These are phyloP conservation scores for Smutsia gigantea DNA, from an alignment of 2,797 vertebrate species.

Conservation along the genomic window DNA sequence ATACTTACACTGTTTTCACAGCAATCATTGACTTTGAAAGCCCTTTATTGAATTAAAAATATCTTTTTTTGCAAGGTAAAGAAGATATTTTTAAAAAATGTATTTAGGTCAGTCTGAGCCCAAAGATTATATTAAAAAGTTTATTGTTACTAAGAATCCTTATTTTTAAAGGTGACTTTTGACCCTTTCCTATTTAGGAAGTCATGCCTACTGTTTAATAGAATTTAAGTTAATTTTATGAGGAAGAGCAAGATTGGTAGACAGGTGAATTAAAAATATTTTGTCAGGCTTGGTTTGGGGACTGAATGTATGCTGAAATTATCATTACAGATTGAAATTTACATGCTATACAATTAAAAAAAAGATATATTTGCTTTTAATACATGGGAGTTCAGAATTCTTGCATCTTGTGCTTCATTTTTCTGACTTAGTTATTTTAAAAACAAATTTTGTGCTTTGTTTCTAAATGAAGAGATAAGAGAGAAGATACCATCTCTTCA, in stretches of 20 bases:
- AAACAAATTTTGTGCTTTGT: slow-evolving; percentile 61
- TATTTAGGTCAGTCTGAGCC: not conserved
- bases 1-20: not conserved
- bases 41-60: not conserved
- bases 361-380: not conserved
- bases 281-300: slow-evolving; percentile 41
- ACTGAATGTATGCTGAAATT: not conserved
- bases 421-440: slow-evolving; percentile 62
- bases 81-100: not conserved
- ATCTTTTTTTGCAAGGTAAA: not conserved
- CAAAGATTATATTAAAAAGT: slow-evolving; percentile 16
- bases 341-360: not conserved
- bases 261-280: slow-evolving; percentile 48
- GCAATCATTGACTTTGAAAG: not conserved
- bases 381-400: not conserved
- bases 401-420: slow-evolving; percentile 14
- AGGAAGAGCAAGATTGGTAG: slow-evolving; percentile 35
- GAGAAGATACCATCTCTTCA: slow-evolving; percentile 51
- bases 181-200: slow-evolving; percentile 54
- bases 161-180: slow-evolving; percentile 42
- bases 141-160: not conserved
- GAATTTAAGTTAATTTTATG: slow-evolving; percentile 60
- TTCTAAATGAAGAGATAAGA: slow-evolving; percentile 69
- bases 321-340: slow-evolving; percentile 36
- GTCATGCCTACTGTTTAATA: slow-evolving; percentile 5